These are phyloP conservation scores for Sebastes minor DNA, from an alignment of 2,797 vertebrate genomes.

Conservation along the genomic window DNA sequence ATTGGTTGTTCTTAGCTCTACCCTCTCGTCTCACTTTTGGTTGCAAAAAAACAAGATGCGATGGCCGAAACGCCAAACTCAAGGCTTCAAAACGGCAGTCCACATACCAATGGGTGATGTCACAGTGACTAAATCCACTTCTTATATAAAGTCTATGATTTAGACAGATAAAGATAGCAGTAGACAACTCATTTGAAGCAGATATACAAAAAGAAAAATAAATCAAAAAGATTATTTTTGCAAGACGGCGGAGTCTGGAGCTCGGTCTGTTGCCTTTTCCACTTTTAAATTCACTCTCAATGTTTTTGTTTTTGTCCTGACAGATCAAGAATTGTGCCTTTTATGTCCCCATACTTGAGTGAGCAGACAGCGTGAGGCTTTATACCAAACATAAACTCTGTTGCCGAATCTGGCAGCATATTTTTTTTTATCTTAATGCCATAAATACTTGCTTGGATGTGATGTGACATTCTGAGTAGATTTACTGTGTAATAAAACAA, in stretches of 20 bases:
- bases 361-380: constrained; percentile 3
- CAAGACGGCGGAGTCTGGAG: neutral
- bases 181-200: neutral
- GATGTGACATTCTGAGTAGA: neutral
- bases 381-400: neutral
- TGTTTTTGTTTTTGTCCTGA: neutral
- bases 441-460: neutral
- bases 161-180: neutral
- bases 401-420: neutral
- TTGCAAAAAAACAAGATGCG: too few species aligned
- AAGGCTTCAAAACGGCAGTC: too few species aligned
- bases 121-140: too few species aligned
- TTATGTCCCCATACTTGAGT: neutral
- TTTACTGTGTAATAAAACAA: constrained; percentile 16
- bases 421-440: neutral
- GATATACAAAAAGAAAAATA: constrained; percentile 12
- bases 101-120: too few species aligned
- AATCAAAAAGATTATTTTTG: neutral
- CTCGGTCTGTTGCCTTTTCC: neutral
- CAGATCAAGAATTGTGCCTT: neutral
- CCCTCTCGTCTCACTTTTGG: too few species aligned
- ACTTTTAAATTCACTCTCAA: neutral
- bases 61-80: accelerated
- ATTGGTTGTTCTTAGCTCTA: too few species aligned
- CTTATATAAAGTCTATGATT: too few species aligned